Evolutionary conservation across 2,113 vertebrate genomes (phyloP), one percentile per base, ranked within the genome.

Genomic region (Syngnathoides biaculeatus): DNA sequence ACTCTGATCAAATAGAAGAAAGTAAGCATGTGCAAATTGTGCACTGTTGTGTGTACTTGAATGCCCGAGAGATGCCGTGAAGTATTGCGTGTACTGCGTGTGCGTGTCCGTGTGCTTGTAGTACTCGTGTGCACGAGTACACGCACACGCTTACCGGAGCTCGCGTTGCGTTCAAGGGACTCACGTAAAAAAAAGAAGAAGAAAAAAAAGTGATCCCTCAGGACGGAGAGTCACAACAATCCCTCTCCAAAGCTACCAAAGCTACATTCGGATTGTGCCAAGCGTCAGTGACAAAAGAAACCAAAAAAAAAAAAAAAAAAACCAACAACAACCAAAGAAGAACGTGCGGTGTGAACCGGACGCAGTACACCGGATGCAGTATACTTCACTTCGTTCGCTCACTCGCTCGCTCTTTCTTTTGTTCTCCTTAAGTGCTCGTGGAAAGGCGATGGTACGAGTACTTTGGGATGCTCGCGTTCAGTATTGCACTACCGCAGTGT

Each of bases 221-320:
- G 27, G 52, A 22, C 62, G 74, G 77, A 73, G 78, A 78, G 78
- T 67, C 67, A 62, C 59, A 71, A 67, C 56, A 65, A 71, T 68
- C 65, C 57, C 60, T 84, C 77, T 73, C 62, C 52, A 64, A 82
- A 84, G 78, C 53, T 66, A 79, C 62, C 52, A 64, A 82, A 84
- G 78, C 53, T 66, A 79, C 69, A 60, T 78, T 81, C 79, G 87
- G 91, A 92, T 92, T 92, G 90, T 92, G 88, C 89, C 82, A 75
- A 90, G 91, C 90, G 86, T 85, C 14, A 35, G 85, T 71, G 79
- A 69, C 71, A 74, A 79, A 79, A 64, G 48, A 14, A 47, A 64
- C 27, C 4, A 20, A 30, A 9, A 17, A 39, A n/a, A 20, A 30
- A 9, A 17, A 39, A 74, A 79, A 79, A 64, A 64, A 14, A 47